A percentile compares a stretch with the other conserved stretches of the same genome.
Conservation (phyloP, 2,797 vertebrate genomes). For the Dipus sagitta region DNA sequence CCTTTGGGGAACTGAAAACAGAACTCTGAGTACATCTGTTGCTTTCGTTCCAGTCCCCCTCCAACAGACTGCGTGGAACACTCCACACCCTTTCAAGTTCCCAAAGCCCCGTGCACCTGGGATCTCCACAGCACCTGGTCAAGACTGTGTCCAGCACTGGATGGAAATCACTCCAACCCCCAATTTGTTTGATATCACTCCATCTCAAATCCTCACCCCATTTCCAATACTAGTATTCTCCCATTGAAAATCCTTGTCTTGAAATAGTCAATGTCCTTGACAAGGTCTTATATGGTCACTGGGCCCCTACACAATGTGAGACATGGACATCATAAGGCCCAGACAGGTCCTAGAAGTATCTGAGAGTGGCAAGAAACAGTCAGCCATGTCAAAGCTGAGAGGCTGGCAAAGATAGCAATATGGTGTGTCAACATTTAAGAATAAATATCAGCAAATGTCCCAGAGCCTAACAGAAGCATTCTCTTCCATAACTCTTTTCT, state of each 20-base stretch:
- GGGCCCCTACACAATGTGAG: neutral
- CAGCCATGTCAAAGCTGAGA: neutral
- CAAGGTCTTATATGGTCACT: neutral
- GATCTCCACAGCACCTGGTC: constrained; percentile 19
- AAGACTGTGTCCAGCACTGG: neutral
- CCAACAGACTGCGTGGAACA: neutral
- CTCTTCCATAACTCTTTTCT: neutral
- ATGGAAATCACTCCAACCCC: neutral
- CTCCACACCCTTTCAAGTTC: constrained; percentile 60
- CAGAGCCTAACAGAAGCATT: neutral
- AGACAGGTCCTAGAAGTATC: neutral
- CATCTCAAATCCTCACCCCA: neutral
- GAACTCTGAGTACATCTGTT: constrained; percentile 59
- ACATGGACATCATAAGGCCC: neutral
- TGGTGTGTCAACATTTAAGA: neutral
- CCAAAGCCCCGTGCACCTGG: constrained; percentile 60
- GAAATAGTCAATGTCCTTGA: neutral
- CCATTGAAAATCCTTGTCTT: neutral
- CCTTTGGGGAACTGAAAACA: constrained; percentile 73
- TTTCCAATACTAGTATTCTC: neutral
- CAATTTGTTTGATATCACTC: neutral
- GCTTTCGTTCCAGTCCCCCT: constrained; percentile 54
- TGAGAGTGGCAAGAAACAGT: constrained; percentile 6
- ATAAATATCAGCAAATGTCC: neutral
- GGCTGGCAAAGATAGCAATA: neutral